Percentiles rank a stretch among this genome's conserved stretches.
Evolutionary conservation across 2,113 vertebrate species (phyloP).

Genomic region (Grallaria varia): DNA sequence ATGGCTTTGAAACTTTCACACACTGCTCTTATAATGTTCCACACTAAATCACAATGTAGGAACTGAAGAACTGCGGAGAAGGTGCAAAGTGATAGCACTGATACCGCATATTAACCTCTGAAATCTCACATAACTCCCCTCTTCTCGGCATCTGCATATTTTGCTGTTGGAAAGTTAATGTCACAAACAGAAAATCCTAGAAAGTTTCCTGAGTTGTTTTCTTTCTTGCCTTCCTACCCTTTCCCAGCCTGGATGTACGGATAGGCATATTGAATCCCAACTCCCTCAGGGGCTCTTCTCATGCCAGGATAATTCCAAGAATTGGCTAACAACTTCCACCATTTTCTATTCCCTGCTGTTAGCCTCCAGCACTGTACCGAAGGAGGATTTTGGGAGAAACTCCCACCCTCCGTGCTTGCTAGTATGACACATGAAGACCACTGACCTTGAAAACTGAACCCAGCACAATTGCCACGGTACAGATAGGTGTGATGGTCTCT

Average conservation of each 20-base stretch:
- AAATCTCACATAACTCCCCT: background rate
- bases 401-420: background rate
- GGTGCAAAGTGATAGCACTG: background rate
- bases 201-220: background rate
- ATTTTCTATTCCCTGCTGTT: background rate
- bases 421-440: background rate
- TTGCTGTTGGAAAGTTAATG: background rate
- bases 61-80: background rate
- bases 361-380: background rate
- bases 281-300: background rate
- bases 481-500: background rate
- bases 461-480: rapidly evolving
- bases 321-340: rapidly evolving
- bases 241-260: background rate
- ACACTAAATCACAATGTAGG: slow-evolving; percentile 27
- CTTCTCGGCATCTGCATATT: background rate
- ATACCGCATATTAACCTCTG: background rate
- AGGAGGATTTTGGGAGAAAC: background rate
- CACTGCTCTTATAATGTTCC: background rate
- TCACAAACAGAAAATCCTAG: background rate
- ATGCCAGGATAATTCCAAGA: background rate
- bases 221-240: background rate
- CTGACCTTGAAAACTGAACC: background rate
- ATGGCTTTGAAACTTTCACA: slow-evolving; percentile 38
- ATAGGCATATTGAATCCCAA: background rate